Percentiles rank a stretch among this genome's conserved stretches.
Conservation (phyloP, 2,888 invertebrate genomes). For the Drepana falcataria region DNA sequence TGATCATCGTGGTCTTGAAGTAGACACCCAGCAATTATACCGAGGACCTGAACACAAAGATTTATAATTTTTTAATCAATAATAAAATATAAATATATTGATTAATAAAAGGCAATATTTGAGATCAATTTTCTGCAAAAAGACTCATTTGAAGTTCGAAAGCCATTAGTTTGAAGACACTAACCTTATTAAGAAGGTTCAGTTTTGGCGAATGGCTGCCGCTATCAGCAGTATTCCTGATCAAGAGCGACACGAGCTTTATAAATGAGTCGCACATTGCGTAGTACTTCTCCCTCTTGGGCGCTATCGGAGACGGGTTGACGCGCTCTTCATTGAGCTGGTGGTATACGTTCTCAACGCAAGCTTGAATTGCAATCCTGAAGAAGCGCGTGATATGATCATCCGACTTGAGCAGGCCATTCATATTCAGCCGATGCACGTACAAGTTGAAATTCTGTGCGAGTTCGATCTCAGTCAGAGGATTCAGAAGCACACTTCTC, state of each 20-base stretch:
- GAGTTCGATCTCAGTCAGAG: slow-evolving; percentile 88
- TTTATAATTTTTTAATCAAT: not conserved
- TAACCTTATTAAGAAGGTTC: slow-evolving; percentile 95
- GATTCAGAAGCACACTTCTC: slow-evolving; percentile 93
- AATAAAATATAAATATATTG: not conserved
- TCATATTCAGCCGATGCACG: slow-evolving; percentile 96
- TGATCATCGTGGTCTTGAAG: slow-evolving; percentile 97
- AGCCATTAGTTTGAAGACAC: not conserved
- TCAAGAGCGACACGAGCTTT: slow-evolving; percentile 94
- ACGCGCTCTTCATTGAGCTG: slow-evolving; percentile 85
- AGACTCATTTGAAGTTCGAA: not conserved
- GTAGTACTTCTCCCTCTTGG: slow-evolving; percentile 92
- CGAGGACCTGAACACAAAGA: slow-evolving; percentile 77
- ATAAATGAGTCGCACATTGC: slow-evolving; percentile 97
- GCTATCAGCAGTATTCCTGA: slow-evolving; percentile 94
- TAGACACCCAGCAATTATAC: slow-evolving; percentile 96
- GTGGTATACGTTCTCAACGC: slow-evolving; percentile 95
- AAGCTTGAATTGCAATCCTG: slow-evolving; percentile 96
- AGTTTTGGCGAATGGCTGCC: slow-evolving; percentile 97
- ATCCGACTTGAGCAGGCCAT: slow-evolving; percentile 95
- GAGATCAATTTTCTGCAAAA: too few relatives aligned
- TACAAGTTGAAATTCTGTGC: slow-evolving; percentile 95
- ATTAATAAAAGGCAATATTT: too few relatives aligned
- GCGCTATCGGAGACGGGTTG: slow-evolving; percentile 81
- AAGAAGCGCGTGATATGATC: slow-evolving; percentile 98